phyloP scores from a whole-genome alignment of 2,888 invertebrate genomes.

The Dryadula phaetusa region DNA sequence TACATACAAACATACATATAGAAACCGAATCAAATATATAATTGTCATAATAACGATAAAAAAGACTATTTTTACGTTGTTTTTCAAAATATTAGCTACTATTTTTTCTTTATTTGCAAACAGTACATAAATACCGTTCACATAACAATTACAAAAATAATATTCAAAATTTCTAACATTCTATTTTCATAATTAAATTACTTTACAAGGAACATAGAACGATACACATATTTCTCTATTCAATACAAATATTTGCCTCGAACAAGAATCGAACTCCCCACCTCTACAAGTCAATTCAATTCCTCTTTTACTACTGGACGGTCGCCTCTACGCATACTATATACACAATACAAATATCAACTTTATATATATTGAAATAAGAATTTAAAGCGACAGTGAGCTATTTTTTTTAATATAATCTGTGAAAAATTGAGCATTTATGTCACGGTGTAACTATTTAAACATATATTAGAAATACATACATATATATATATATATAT shows the following conservation, averaged over 20 bases:
- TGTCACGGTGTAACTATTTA: neutral
- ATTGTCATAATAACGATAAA: too few species aligned
- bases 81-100: too few species aligned
- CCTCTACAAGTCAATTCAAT: neutral
- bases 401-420: neutral
- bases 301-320: constrained; percentile 6
- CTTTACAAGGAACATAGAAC: too few species aligned
- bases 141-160: too few species aligned
- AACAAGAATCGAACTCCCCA: neutral
- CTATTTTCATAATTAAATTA: constrained; percentile 2
- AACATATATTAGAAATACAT: neutral
- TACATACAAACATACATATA: neutral
- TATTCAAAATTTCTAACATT: too few species aligned
- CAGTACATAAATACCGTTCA: too few species aligned
- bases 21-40: neutral
- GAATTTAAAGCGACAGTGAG: constrained; percentile 2
- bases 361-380: neutral
- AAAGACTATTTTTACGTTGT: too few species aligned
- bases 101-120: too few species aligned
- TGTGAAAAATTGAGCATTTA: constrained; percentile 12
- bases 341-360: neutral
- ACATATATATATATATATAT: neutral
- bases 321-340: neutral
- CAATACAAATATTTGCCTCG: neutral
- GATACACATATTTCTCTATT: neutral